phyloP scores from a whole-genome alignment of 53 echinoderm and acorn worm species.

The Echinarachnius parma region DNA sequence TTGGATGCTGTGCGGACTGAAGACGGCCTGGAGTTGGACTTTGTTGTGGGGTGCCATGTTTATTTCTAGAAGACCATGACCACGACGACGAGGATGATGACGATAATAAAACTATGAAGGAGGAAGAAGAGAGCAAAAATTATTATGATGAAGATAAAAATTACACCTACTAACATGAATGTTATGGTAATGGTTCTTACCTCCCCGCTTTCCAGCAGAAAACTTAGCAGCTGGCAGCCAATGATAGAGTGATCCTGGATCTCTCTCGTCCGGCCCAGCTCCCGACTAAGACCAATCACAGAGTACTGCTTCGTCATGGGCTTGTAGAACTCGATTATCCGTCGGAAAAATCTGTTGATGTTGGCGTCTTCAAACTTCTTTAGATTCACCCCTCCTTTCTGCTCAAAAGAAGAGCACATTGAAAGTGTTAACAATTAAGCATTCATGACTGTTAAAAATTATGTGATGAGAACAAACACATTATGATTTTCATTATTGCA shows the following conservation, averaged over 20 bases:
- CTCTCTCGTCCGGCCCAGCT: conserved; percentile 54
- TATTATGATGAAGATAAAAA: neutral
- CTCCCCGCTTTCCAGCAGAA: conserved; percentile 77
- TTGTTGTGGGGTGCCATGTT: too few species aligned
- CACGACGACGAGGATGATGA: neutral
- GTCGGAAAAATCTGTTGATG: conserved; percentile 85
- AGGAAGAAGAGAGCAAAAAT: neutral
- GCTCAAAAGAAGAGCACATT: conserved; percentile 12
- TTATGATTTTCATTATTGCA: too few species aligned
- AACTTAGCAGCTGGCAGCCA: conserved; percentile 90
- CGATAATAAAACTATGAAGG: too few species aligned
- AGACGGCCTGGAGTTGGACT: too few species aligned
- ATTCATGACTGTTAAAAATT: too few species aligned
- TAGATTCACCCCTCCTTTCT: conserved; percentile 71
- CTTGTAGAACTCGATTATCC: conserved; percentile 89
- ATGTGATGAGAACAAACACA: too few species aligned
- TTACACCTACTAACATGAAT: neutral
- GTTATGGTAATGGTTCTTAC: too few species aligned
- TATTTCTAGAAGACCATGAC: too few species aligned
- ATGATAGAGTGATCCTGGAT: conserved; percentile 80
- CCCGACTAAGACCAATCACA: conserved; percentile 62
- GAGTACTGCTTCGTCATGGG: conserved; percentile 85
- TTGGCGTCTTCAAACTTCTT: conserved; percentile 90
- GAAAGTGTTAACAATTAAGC: too few species aligned
- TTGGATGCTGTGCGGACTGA: too few species aligned